Percentiles rank a stretch among this genome's conserved stretches.
These are phyloP conservation scores for Aphaenogaster rudis DNA, from an alignment of 1,140 invertebrate genomes.

Conservation along the genomic window DNA sequence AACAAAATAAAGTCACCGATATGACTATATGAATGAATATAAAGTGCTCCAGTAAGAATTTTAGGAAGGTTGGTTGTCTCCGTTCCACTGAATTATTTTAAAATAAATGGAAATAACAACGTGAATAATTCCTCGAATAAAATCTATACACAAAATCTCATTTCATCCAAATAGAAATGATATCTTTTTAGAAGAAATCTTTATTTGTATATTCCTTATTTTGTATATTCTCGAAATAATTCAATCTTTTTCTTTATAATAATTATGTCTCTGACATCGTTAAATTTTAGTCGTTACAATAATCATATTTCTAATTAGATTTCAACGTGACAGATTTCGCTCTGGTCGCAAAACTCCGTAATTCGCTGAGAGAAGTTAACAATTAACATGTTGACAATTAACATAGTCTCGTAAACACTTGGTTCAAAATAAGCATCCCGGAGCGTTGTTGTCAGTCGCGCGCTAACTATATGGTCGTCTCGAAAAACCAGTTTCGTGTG, in stretches of 20 bases:
- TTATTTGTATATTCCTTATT: neutral
- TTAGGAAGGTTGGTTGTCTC: neutral
- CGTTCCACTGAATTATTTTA: neutral
- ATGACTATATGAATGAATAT: neutral
- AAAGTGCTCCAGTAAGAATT: neutral
- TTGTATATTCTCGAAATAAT: neutral
- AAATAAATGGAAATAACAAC: neutral
- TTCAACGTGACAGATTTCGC: neutral
- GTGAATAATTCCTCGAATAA: neutral
- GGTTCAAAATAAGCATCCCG: neutral
- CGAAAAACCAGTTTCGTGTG: conserved; percentile 52
- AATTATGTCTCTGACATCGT: neutral
- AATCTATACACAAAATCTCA: neutral
- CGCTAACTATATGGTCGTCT: conserved; percentile 8
- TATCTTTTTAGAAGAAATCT: neutral
- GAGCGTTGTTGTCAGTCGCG: neutral
- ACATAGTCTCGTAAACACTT: neutral
- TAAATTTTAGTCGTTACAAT: no score
- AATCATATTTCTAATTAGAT: neutral
- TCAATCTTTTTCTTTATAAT: neutral
- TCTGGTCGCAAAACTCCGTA: neutral
- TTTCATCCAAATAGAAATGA: neutral
- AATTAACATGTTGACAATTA: conserved; percentile 17
- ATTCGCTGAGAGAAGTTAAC: neutral
- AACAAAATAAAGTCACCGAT: neutral